Evolutionary conservation across 2,888 invertebrate genomes (phyloP).

Genomic region (Galerucella pusilla): DNA sequence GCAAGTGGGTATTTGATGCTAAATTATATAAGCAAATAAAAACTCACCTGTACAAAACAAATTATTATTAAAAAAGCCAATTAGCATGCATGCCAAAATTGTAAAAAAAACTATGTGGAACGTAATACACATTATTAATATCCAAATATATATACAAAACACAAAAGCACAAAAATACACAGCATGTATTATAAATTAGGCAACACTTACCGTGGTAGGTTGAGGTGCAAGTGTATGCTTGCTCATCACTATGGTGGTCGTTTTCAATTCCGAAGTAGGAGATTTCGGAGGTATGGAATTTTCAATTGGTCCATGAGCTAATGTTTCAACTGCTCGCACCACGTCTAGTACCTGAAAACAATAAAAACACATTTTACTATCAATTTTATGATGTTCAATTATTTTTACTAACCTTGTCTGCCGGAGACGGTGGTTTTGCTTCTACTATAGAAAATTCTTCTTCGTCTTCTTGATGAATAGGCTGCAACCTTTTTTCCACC

Average conservation of each 20-base stretch:
- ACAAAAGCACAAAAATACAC: conserved; percentile 45
- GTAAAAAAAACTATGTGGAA: background rate
- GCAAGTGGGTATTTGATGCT: conserved; percentile 38
- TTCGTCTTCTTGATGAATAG: conserved; percentile 62
- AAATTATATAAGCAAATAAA: conserved; percentile 29
- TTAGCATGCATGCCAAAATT: conserved; percentile 11
- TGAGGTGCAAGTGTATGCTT: conserved; percentile 89
- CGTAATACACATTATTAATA: background rate
- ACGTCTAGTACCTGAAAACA: conserved; percentile 75
- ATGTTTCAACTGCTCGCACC: conserved; percentile 80
- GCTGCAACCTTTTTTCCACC: conserved; percentile 63
- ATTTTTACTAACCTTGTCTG: conserved; percentile 73
- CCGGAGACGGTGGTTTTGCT: conserved; percentile 80
- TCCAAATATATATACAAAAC: conserved; percentile 18
- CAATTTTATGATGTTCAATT: background rate
- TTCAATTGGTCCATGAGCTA: conserved; percentile 72
- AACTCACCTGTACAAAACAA: conserved; percentile 34
- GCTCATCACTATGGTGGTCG: conserved; percentile 93
- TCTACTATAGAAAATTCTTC: conserved; percentile 66
- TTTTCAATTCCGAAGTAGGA: conserved; percentile 76
- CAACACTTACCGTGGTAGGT: conserved; percentile 69
- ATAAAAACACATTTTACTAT: background rate
- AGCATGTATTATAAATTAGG: conserved; percentile 11
- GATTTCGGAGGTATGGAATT: conserved; percentile 77
- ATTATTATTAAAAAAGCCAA: background rate